Evolutionary conservation across 2,888 invertebrate genomes (phyloP), one percentile per base, ranked within the genome.

Genomic region (Phyllotreta cruciferae): DNA sequence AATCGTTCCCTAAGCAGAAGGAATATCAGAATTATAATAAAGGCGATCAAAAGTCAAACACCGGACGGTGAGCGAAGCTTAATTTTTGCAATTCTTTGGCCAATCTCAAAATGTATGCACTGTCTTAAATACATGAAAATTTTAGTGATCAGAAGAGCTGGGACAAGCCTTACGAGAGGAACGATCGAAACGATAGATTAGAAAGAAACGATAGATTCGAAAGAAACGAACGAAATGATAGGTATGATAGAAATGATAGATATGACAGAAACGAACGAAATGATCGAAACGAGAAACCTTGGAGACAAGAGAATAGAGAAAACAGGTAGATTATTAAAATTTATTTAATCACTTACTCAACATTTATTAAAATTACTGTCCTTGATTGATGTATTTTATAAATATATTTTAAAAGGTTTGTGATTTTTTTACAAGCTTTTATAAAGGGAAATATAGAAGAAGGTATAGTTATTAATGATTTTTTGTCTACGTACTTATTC

Each of bases 291-390:
- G 72, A 73, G 44, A 69, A 67, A 56, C 56, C 71, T 45, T 73
- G 73, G 73, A 66, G 75, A 64, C 67, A 69, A 42, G 70, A 71
- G 14, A 68, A 66, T 52, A 68, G 68, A 60, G 69, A 71, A 60
- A 66, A 61, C 49, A 69, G 71, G 73, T 73, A 70, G 24, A 66
- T 70, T 63, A 13, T n/a, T n/a, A n/a, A n/a, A n/a, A n/a, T 38
- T 35, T 45, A 35, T 47, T 49, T 61, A 49, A 7, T n/a, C 47
- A 1, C 24, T 36, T 13, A 11, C 47, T 44, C 37, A 41, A n/a
- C 13, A 24, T 4, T 24, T 24, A 24, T 24, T 24, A 24, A 24
- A 24, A 24, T 24, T 24, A 24, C 24, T 24, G 24, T 24, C 4
- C 4, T 24, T 24, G n/a, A n/a, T n/a, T n/a, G n/a, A n/a, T 41